Percentiles rank a stretch among this genome's conserved stretches.
phyloP scores from a whole-genome alignment of 2,888 invertebrate genomes.

The Phania funesta region DNA sequence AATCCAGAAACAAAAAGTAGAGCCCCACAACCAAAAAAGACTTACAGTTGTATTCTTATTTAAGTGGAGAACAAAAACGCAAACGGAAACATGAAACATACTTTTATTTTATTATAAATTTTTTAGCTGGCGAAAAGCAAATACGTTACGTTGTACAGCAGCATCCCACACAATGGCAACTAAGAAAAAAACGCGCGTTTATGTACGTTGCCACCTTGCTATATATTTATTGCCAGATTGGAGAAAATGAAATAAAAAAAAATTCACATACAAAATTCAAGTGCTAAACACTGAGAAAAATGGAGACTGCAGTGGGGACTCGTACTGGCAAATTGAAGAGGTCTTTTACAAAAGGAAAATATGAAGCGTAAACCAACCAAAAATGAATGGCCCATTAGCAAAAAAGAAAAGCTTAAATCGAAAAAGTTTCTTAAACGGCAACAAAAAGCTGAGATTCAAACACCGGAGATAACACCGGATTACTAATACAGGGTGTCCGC shows the following conservation, averaged over 20 bases:
- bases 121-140: conserved; percentile 58
- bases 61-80: conserved; percentile 35
- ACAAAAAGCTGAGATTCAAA: too few relatives aligned
- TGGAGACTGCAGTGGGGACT: not conserved
- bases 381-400: too few relatives aligned
- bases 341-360: too few relatives aligned
- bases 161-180: not conserved
- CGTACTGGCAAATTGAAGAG: too few relatives aligned
- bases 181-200: conserved; percentile 28
- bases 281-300: conserved; percentile 11
- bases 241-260: not conserved
- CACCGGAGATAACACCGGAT: too few relatives aligned
- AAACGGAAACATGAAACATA: conserved; percentile 60
- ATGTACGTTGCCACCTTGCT: conserved; percentile 38
- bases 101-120: conserved; percentile 65
- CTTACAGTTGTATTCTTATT: conserved; percentile 50
- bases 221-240: conserved; percentile 44
- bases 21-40: conserved; percentile 29
- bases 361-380: too few relatives aligned
- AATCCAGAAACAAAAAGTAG: conserved; percentile 11
- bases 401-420: too few relatives aligned
- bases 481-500: too few relatives aligned
- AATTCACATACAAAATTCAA: not conserved
- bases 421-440: too few relatives aligned
- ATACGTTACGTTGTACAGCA: conserved; percentile 29